phyloP scores from a whole-genome alignment of 2,113 vertebrate genomes.

The Eupsittula cactorum region DNA sequence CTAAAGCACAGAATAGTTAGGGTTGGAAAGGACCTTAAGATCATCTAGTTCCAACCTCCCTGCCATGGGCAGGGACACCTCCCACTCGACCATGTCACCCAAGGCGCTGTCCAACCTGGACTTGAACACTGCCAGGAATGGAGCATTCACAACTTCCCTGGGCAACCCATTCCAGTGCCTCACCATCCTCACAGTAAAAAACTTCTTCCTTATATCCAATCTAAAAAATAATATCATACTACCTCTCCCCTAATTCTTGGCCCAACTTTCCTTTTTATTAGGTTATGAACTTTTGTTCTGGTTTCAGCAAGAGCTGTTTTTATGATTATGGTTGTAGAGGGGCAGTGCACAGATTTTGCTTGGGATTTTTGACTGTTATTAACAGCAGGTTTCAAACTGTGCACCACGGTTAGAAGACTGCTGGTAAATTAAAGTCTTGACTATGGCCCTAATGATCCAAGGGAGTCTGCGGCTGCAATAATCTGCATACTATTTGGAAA shows the following conservation, averaged over 20 bases:
- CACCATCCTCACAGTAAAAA: too few species aligned
- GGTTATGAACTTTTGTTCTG: neutral
- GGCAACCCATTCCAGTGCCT: too few species aligned
- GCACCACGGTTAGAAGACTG: neutral
- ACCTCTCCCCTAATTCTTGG: neutral
- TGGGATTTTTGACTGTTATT: neutral
- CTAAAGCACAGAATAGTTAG: neutral
- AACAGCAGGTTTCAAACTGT: neutral
- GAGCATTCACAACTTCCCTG: too few species aligned
- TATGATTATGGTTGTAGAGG: fast-evolving
- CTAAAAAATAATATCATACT: neutral
- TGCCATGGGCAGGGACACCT: too few species aligned
- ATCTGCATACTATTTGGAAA: neutral
- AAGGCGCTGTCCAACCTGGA: too few species aligned
- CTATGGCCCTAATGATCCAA: neutral
- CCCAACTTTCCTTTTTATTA: neutral
- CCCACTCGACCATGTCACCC: too few species aligned
- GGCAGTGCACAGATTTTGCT: neutral
- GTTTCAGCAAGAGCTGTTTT: neutral
- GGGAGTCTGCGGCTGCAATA: neutral
- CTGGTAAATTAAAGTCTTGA: neutral
- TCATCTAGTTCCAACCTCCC: too few species aligned
- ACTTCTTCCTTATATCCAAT: too few species aligned
- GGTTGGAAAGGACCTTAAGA: too few species aligned
- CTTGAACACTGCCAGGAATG: too few species aligned